phyloP scores from a whole-genome alignment of 2,797 vertebrate species.

The Thripadectes ignobilis region DNA sequence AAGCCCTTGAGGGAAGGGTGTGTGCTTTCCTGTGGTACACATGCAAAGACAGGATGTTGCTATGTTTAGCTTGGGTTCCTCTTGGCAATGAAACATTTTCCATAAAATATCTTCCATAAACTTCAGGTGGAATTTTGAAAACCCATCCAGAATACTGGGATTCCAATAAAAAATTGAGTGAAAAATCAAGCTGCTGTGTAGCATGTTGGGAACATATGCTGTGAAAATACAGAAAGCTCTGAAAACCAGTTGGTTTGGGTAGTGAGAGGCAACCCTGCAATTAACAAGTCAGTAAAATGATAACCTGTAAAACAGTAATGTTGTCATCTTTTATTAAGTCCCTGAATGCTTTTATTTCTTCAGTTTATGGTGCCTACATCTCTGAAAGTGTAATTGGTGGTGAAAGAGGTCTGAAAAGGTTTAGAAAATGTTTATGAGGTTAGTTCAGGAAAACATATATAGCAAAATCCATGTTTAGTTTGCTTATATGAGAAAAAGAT shows the following conservation, averaged over 20 bases:
- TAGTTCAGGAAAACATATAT: not conserved
- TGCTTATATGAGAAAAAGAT: not conserved
- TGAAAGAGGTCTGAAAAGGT: not conserved
- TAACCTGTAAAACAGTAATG: not conserved
- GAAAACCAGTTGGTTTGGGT: not conserved
- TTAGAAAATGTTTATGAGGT: not conserved
- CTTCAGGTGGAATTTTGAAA: not conserved
- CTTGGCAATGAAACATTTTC: not conserved
- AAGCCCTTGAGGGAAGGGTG: not conserved
- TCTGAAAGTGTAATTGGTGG: not conserved
- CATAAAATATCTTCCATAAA: not conserved
- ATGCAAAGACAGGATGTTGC: not conserved
- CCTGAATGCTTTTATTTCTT: not conserved
- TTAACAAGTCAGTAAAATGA: not conserved
- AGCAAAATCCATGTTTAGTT: not conserved
- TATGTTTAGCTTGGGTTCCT: slow-evolving; percentile 33
- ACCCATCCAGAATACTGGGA: not conserved
- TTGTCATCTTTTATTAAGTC: not conserved
- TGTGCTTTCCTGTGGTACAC: not conserved
- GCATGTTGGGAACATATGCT: not conserved
- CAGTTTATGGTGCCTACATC: not conserved
- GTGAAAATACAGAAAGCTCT: not conserved
- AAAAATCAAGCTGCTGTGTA: not conserved
- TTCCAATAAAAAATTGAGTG: not conserved
- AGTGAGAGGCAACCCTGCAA: not conserved